Evolutionary conservation across 2,797 vertebrate genomes (phyloP), one percentile per base, ranked within the genome.

Genomic region (Megaceryle alcyon): DNA sequence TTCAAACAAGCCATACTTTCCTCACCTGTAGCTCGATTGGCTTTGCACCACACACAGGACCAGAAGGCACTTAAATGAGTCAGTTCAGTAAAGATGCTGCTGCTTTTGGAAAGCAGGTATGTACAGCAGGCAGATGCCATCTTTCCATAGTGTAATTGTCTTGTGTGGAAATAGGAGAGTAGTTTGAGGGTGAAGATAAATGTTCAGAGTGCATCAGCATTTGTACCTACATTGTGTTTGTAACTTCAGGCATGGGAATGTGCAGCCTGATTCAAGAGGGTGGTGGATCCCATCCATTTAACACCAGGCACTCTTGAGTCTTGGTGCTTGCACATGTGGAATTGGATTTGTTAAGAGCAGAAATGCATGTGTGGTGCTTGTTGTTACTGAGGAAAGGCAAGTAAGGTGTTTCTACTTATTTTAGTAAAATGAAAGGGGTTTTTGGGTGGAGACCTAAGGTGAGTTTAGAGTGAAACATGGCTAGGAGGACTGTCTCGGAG

Each of bases 221-320:
- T 77, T 72, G 25, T 56, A 25, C 6, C 7, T 44, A 16, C 0
- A 0, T 11, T 41, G 39, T 63, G 10, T 56, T 84, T 84, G 46
- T 7, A 76, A 7, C 16, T 41, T 33, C 31, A 61, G 18, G 22
- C 2, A 5, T n/a, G 7, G 10, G 22, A 78, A 20, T 6, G 0
- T 25, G 37, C 6, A 33, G 25, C 12, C 9, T 73, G 4, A 14
- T 39, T 69, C 1, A 3, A 31, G 26, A 43, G 14, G 13, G 4
- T 1, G 5, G 17, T 14, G 21, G 6, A 5, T 65, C 33, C 22
- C 16, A 6, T 33, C 26, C 22, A 7, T 17, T 43, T 64, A 63
- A 37, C 6, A 6, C 4, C 2, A 18, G 4, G 3, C 12, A 31
- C 16, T 41, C 13, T 4, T 4, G 0, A 0, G 3, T 17, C 15